These are phyloP conservation scores for Adela reaumurella DNA, from an alignment of 2,888 invertebrate genomes.

Conservation along the genomic window DNA sequence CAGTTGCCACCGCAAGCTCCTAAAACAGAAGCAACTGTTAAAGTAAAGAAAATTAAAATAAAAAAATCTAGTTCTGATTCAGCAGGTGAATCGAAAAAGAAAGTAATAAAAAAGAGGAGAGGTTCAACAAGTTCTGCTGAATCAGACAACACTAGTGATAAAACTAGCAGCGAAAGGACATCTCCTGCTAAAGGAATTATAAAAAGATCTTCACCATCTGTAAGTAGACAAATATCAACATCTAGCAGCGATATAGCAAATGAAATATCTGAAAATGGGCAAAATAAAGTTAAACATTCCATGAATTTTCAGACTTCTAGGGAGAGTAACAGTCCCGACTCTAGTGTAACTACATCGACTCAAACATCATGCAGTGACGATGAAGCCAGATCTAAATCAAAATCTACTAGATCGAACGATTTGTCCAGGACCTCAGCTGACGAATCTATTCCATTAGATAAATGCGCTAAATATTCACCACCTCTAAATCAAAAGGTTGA, in stretches of 20 bases:
- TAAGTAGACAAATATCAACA: constrained; percentile 20
- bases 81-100: constrained; percentile 37
- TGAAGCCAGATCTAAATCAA: constrained; percentile 32
- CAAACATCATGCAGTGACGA: constrained; percentile 50
- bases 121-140: constrained; percentile 46
- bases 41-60: constrained; percentile 35
- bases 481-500: constrained; percentile 42
- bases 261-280: constrained; percentile 28
- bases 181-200: constrained; percentile 23
- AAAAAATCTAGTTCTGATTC: constrained; percentile 40
- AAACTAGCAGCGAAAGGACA: constrained; percentile 12
- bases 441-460: constrained; percentile 53
- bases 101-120: constrained; percentile 36
- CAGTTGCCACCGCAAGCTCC: constrained; percentile 50
- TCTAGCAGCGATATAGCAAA: constrained; percentile 27
- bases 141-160: constrained; percentile 34
- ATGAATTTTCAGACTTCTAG: constrained; percentile 32
- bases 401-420: constrained; percentile 22
- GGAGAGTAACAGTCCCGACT: constrained; percentile 43
- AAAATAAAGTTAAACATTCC: constrained; percentile 21
- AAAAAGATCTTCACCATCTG: constrained; percentile 21
- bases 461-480: constrained; percentile 48
- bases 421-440: constrained; percentile 57
- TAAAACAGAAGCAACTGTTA: constrained; percentile 31
- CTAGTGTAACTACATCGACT: constrained; percentile 50